phyloP scores from a whole-genome alignment of 2,888 invertebrate species.

The Synergus gifuensis region DNA sequence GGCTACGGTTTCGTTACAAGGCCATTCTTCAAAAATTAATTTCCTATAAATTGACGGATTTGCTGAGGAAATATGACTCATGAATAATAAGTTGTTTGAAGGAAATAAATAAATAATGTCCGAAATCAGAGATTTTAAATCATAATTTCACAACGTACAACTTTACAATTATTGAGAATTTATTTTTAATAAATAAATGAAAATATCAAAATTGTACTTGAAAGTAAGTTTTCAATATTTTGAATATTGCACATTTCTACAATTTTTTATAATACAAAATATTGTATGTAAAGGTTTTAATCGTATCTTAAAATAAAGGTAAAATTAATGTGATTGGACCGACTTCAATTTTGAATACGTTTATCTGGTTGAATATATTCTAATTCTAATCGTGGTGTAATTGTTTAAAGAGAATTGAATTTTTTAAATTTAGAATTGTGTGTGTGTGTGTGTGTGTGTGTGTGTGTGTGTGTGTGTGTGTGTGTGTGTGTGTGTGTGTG shows the following conservation, averaged over 20 bases:
- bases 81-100: neutral
- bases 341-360: neutral
- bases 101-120: too few relatives aligned
- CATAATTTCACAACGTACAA: too few relatives aligned
- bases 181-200: too few relatives aligned
- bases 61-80: neutral
- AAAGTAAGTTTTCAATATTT: too few relatives aligned
- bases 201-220: too few relatives aligned
- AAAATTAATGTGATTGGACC: neutral
- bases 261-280: neutral
- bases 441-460: too few relatives aligned
- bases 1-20: neutral
- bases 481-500: too few relatives aligned
- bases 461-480: too few relatives aligned
- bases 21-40: neutral
- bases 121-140: too few relatives aligned
- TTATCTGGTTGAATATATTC: neutral
- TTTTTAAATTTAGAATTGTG: conserved; percentile 6
- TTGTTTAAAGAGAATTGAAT: conserved; percentile 1
- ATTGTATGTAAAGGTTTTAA: neutral
- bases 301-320: neutral
- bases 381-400: neutral
- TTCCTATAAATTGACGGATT: neutral
- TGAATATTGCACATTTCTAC: too few relatives aligned
- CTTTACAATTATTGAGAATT: too few relatives aligned